Base-by-base conservation (phyloP, 2,797 vertebrate genomes). In the Coranthus polyacanthus region DNA sequence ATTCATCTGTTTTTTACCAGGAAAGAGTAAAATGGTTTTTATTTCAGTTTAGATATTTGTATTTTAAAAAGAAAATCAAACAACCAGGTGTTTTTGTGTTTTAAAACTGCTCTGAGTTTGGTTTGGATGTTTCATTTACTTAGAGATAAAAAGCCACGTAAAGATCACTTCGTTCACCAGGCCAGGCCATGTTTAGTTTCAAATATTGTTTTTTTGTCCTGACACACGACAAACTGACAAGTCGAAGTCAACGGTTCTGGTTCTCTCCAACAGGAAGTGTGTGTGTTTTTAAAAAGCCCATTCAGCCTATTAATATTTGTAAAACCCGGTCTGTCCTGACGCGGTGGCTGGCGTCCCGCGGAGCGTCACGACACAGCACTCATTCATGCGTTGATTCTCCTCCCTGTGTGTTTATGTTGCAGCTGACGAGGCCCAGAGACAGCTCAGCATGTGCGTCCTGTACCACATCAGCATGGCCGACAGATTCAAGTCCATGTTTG, bases 381-480 rank as follows among this genome's bases (percentile, higher is more conserved):
- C 82, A 87, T 90, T 89, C 81, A 89, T 81, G 12, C 81, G 10
- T 29, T 52, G 76, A 75, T 85, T 67, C 53, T 44, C 72, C 73
- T 71, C 81, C 66, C 63, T 24, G 74, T 81, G 38, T 90, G 89
- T 90, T 90, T 90, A 26, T 72, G 77, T 91, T 87, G 57, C 90
- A 97, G 96, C 94, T 88, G 97, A 97, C 76, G 96, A 98, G 92
- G 95, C 67, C 86, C 96, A 98, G 91, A 96, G 94, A 83, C 96
- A 96, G 90, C 92, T 96, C 75, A 94, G 96, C 41, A 94, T 97
- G 94, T 95, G 96, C 86, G 94, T 98, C 84, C 94, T 99, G 72
- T 97, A 98, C 89, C 97, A 97, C 90, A 96, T 98, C 92, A 98
- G 94, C 86, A 94, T 96, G 94, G 96, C 95, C 52, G 96, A 98